Conservation (phyloP, 1,140 invertebrate species). For the Ditylenchus dipsaci region DNA sequence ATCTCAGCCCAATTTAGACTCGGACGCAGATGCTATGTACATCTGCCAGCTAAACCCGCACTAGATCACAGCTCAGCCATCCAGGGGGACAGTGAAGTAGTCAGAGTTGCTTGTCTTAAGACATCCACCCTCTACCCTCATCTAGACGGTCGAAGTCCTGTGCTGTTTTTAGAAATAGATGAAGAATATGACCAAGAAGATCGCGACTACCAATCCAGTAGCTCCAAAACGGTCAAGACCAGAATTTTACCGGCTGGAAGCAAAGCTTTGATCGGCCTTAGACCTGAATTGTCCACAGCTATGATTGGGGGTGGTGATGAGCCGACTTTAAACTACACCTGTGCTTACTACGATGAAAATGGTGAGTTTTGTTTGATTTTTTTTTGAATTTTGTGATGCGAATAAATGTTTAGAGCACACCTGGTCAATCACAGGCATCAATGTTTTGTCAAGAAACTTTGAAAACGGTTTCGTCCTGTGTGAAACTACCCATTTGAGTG, state of each 20-base stretch:
- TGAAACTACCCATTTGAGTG: constrained; percentile 26
- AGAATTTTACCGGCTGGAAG: constrained; percentile 6
- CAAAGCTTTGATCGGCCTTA: constrained; percentile 20
- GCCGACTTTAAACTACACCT: constrained; percentile 32
- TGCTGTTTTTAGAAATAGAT: constrained; percentile 20
- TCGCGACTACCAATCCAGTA: not conserved
- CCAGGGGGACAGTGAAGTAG: constrained; percentile 12
- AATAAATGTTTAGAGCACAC: constrained; percentile 18
- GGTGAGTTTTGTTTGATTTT: not conserved
- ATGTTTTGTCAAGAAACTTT: constrained; percentile 37
- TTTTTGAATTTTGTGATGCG: not conserved
- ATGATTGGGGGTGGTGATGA: not conserved
- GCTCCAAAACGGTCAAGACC: constrained; percentile 3
- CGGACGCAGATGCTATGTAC: not conserved
- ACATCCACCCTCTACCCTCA: constrained; percentile 26
- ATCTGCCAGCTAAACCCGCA: not conserved
- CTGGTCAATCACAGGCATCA: constrained; percentile 45
- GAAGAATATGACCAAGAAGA: not conserved
- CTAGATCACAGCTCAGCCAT: constrained; percentile 8
- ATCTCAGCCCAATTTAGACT: too few relatives aligned
- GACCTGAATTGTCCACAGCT: not conserved
- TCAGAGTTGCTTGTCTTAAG: constrained; percentile 14
- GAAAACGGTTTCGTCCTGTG: constrained; percentile 42
- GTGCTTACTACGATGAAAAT: constrained; percentile 39
- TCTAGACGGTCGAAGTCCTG: constrained; percentile 25